Evolutionary conservation across 2,797 vertebrate species (phyloP).

Genomic region (Danio aesculapii): DNA sequence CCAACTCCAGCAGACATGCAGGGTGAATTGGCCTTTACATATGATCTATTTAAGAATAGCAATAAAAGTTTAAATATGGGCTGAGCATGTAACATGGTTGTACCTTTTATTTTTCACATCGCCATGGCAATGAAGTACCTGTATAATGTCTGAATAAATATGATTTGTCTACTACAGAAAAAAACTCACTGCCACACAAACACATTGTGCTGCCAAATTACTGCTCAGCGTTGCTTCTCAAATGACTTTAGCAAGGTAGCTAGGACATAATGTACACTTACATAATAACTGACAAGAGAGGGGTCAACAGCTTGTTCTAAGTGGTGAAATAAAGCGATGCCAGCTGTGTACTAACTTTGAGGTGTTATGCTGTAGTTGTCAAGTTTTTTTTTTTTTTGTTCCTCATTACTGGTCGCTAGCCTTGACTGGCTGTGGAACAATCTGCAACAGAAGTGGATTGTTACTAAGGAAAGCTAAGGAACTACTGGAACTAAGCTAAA

Average conservation of each 20-base stretch:
- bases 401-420: not conserved
- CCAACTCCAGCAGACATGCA: no score
- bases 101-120: not conserved
- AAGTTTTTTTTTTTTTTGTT: not conserved
- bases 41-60: no score
- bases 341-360: not conserved
- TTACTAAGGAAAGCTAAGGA: no score
- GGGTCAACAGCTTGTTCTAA: conserved; percentile 6
- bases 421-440: not conserved
- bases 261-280: conserved; percentile 4
- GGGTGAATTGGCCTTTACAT: no score
- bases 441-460: not conserved
- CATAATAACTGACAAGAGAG: not conserved
- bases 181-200: not conserved
- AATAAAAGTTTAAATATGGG: not conserved
- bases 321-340: not conserved
- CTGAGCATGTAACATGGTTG: not conserved
- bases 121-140: not conserved
- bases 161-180: not conserved
- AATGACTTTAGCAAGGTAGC: not conserved
- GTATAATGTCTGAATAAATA: not conserved
- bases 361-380: not conserved
- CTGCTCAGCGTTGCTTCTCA: not conserved
- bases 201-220: not conserved
- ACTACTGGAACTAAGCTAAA: no score